These are phyloP conservation scores for Andrena cerasifolii DNA, from an alignment of 1,140 invertebrate species.

Conservation along the genomic window DNA sequence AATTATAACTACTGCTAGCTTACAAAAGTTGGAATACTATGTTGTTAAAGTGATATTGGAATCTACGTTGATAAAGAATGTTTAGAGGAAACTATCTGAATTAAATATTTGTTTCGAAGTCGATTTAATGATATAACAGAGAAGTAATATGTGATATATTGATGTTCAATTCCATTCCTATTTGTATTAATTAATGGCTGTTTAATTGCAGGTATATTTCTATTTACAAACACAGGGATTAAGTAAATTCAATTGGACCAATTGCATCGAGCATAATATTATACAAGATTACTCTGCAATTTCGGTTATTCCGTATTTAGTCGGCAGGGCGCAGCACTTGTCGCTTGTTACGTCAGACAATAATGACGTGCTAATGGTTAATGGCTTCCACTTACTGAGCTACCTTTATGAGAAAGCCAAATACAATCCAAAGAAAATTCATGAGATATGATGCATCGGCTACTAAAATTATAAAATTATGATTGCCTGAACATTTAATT, in stretches of 20 bases:
- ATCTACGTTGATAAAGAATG: too few species aligned
- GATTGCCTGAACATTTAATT: slow-evolving; percentile 68
- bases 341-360: slow-evolving; percentile 67
- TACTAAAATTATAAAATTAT: slow-evolving; percentile 71
- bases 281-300: slow-evolving; percentile 13
- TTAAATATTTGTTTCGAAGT: too few species aligned
- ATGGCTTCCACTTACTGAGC: slow-evolving; percentile 73
- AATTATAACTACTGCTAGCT: too few species aligned
- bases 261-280: slow-evolving; percentile 20
- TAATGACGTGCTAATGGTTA: slow-evolving; percentile 75
- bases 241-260: slow-evolving; percentile 10
- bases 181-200: too few species aligned
- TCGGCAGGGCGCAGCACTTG: slow-evolving; percentile 63
- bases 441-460: slow-evolving; percentile 78
- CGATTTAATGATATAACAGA: too few species aligned
- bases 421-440: slow-evolving; percentile 76
- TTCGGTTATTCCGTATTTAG: background rate
- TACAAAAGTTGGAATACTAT: too few species aligned
- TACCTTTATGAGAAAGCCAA: slow-evolving; percentile 75
- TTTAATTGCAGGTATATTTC: background rate
- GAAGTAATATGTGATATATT: too few species aligned
- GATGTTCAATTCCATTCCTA: too few species aligned
- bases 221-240: background rate
- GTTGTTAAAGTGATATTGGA: too few species aligned
- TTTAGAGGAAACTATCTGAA: too few species aligned